Evolutionary conservation across 2,797 vertebrate species (phyloP).

Genomic region (Moxostoma hubbsi): DNA sequence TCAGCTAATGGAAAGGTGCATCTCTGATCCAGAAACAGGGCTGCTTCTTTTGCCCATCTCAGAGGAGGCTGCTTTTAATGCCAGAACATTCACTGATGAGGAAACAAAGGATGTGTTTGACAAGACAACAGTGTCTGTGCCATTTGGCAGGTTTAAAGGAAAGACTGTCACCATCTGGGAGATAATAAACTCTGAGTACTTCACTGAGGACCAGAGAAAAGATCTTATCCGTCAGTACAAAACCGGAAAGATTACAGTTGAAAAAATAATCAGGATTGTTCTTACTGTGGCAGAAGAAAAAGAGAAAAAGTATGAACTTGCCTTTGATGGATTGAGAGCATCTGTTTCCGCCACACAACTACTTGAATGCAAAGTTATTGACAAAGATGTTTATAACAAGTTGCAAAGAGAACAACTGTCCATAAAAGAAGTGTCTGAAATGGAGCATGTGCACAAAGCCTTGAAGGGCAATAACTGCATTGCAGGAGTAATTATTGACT

Average conservation of each 20-base stretch:
- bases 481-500: constrained; percentile 88
- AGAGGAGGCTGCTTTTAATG: constrained; percentile 85
- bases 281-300: constrained; percentile 93
- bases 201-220: constrained; percentile 89
- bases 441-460: constrained; percentile 80
- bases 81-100: constrained; percentile 86
- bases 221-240: constrained; percentile 93
- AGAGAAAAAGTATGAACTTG: constrained; percentile 87
- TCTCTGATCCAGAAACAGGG: constrained; percentile 82
- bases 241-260: constrained; percentile 94
- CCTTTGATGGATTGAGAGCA: constrained; percentile 90
- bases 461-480: constrained; percentile 86
- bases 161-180: constrained; percentile 95
- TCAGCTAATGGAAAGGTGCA: constrained; percentile 86
- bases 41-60: constrained; percentile 87
- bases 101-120: constrained; percentile 92
- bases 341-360: constrained; percentile 89
- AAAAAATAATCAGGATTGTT: constrained; percentile 94
- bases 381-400: constrained; percentile 87
- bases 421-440: constrained; percentile 84
- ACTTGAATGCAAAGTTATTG: constrained; percentile 88
- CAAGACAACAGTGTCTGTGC: constrained; percentile 90
- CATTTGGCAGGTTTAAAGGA: constrained; percentile 89
- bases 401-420: constrained; percentile 86
- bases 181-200: constrained; percentile 96